Evolutionary conservation across 1,140 invertebrate species (phyloP), one percentile per base, ranked within the genome.

Genomic region (Gonatopus flavifemur): DNA sequence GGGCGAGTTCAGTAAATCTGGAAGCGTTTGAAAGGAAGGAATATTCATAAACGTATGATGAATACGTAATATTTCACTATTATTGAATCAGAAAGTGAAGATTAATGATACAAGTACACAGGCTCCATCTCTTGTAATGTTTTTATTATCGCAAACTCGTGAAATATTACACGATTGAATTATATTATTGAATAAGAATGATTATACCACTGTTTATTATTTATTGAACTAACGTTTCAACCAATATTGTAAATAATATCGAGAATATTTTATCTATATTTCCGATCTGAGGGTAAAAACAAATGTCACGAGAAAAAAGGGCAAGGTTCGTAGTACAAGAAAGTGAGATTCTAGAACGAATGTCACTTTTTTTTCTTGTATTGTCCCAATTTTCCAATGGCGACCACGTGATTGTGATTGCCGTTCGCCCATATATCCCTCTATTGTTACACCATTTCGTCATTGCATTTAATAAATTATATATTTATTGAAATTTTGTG

Each of bases 381-480:
- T n/a, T 66, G 70, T 66, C 57, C 51, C n/a, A n/a, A 59, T 64
- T 59, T 43, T 47, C 51, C 5, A 31, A 8, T 44, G 64, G 51
- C 46, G 64, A 62, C 61, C 50, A 41, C 39, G 58, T 53, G 55
- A 65, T 24, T 13, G 8, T 4, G 50, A 52, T 66, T 67, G 45
- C 32, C 59, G 58, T 65, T 55, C 64, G 66, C 67, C 72, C 69
- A 51, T n/a, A n/a, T n/a, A 47, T 59, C 67, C 66, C 66, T 65
- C 69, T 69, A 77, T 77, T 77, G 75, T 77, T 77, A 77, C 75
- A 76, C 72, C 72, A 77, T 76, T 77, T 76, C 73, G 76, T 76
- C 74, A 77, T 76, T 77, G 75, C 75, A 77, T 77, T 76, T 77
- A 77, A 77, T 77, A 77, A 77, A 77, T 77, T 76, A 77, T 77